Evolutionary conservation across 1,140 invertebrate species (phyloP), one percentile per base, ranked within the genome.

Genomic region (Wasmannia auropunctata): DNA sequence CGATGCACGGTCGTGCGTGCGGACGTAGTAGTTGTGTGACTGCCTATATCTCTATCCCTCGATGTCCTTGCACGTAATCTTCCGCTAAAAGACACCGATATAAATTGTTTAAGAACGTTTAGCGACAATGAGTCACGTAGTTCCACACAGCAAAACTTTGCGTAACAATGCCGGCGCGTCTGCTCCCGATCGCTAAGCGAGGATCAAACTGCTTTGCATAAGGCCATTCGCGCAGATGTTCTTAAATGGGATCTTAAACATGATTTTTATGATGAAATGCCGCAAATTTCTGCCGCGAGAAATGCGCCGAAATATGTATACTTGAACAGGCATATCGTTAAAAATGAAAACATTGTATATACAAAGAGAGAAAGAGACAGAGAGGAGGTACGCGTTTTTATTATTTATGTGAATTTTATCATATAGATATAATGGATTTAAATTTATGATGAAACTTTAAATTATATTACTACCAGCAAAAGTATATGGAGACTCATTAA

Each of bases 121-220:
- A 70, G 43, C 85, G 65, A 46, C 86, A 70, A 79, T 88, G 86
- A 88, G 65, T 88, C 87, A 88, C 56, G n/a, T 25, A 3, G 63
- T n/a, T 28, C 5, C 28, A n/a, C 34, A 16, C 49, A 14, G 37
- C 22, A 14, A 85, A 69, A 70, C 69, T 85, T 88, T 88, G 72
- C 86, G 65, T 67, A 75, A 74, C 85, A 65, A 88, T 87, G 67
- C 43, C 65, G 25, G 51, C 51, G 56, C 46, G 76, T 75, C 19
- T 49, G 56, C 56, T 63, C 81, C 28, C 49, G 79, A 85, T 77
- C 70, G 63, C 46, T 60, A 54, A 87, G 69, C 63, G 72, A 88
- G 31, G 63, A 77, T 56, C 79, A 67, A 43, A 77, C 60, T 49
- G 49, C 25, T 46, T 74, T 83, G 51, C 51, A 58, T 22, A 74